Evolutionary conservation across 2,888 invertebrate genomes (phyloP).

Genomic region (Caenorhabditis sp.): DNA sequence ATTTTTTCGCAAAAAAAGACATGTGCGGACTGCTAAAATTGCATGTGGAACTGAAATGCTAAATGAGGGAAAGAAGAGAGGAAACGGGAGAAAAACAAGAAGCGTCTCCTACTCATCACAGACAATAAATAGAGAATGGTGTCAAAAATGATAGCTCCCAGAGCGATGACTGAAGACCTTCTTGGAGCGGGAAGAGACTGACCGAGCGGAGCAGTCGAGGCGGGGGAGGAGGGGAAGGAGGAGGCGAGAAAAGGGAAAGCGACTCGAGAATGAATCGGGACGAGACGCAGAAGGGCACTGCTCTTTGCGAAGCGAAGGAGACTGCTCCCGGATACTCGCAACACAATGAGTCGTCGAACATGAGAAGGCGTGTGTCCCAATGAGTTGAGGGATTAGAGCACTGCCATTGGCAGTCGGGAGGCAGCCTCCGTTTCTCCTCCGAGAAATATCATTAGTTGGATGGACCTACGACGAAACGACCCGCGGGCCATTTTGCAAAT

Average conservation of each 20-base stretch:
- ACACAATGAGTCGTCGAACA: constrained; percentile 46
- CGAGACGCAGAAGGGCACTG: constrained; percentile 50
- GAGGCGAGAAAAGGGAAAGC: constrained; percentile 2
- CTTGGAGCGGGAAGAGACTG: constrained; percentile 28
- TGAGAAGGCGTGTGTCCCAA: constrained; percentile 24
- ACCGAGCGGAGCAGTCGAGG: constrained; percentile 14
- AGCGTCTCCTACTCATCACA: constrained; percentile 33
- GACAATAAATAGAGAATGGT: constrained; percentile 44
- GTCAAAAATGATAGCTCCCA: constrained; percentile 22
- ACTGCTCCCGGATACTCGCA: constrained; percentile 35
- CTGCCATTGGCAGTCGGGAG: constrained; percentile 26
- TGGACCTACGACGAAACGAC: too few relatives aligned
- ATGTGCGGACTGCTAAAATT: constrained; percentile 5
- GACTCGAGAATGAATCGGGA: constrained; percentile 10
- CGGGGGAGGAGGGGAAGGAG: constrained; percentile 33
- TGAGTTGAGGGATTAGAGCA: constrained; percentile 38
- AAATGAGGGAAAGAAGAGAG: not conserved
- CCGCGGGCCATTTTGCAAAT: not conserved
- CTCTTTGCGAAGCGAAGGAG: constrained; percentile 17
- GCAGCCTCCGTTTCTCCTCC: constrained; percentile 7
- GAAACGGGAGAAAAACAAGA: not conserved
- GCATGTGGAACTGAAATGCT: not conserved
- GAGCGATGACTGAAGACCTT: constrained; percentile 34
- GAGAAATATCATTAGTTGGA: constrained; percentile 33
- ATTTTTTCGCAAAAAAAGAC: not conserved